Percentiles rank a stretch among this genome's conserved stretches.
Evolutionary conservation across 2,113 vertebrate genomes (phyloP).

Genomic region (Orientallactaga bullata): DNA sequence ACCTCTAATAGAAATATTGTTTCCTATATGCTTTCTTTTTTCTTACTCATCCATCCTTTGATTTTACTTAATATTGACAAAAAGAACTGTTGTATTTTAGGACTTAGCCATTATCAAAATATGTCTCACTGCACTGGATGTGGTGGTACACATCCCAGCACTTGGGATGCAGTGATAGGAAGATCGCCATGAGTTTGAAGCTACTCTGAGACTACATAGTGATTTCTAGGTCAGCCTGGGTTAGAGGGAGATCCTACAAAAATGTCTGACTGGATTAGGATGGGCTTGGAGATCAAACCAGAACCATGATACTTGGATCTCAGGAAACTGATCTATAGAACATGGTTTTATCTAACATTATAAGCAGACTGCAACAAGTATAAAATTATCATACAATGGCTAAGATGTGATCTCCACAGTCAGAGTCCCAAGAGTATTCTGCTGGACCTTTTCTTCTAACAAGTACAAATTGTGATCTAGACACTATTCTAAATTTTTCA

Average conservation of each 20-base stretch:
- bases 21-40: not conserved
- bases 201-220: no score
- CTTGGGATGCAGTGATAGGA: no score
- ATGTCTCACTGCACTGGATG: not conserved
- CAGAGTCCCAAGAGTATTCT: not conserved
- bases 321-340: not conserved
- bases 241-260: no score
- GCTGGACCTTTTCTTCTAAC: not conserved
- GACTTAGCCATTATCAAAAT: not conserved
- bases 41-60: not conserved
- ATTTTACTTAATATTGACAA: not conserved
- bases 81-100: conserved; percentile 14
- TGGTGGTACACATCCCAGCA: no score
- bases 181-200: no score
- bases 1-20: not conserved
- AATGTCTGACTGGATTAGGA: not conserved
- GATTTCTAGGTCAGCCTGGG: no score
- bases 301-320: not conserved
- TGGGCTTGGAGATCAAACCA: not conserved
- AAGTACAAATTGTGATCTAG: not conserved
- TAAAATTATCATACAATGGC: not conserved
- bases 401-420: not conserved
- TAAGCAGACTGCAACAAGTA: not conserved
- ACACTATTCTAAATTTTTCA: not conserved
- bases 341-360: not conserved